These are phyloP conservation scores for Lutraria lutraria DNA, from an alignment of 2,888 invertebrate species.

Conservation along the genomic window DNA sequence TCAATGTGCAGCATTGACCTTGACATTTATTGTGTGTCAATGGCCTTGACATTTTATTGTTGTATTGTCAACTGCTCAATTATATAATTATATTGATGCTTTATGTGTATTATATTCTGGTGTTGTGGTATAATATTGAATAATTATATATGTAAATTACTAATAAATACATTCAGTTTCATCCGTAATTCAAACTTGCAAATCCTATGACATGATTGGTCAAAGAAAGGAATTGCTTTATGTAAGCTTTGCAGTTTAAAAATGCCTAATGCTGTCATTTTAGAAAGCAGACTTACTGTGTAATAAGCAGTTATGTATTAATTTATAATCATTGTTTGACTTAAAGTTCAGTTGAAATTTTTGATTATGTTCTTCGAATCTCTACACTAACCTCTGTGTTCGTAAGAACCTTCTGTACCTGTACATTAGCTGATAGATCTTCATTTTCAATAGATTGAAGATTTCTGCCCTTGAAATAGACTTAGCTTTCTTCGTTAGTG, in stretches of 20 bases:
- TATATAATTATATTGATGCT: neutral
- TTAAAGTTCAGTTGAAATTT: too few relatives aligned
- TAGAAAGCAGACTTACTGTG: too few relatives aligned
- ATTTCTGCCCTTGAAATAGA: neutral
- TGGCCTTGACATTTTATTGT: neutral
- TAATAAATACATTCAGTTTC: constrained; percentile 1
- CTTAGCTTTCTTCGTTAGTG: neutral
- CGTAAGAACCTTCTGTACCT: neutral
- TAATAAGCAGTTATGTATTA: too few relatives aligned
- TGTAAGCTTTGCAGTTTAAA: neutral
- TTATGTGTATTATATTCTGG: neutral
- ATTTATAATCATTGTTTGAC: too few relatives aligned
- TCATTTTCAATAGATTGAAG: neutral
- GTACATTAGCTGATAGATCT: neutral
- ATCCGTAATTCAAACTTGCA: neutral
- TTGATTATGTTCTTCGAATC: neutral
- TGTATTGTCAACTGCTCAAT: neutral
- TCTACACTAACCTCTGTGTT: constrained; percentile 7
- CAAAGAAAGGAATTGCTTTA: neutral
- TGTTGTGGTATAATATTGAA: constrained; percentile 1
- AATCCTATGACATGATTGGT: neutral
- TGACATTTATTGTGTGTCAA: neutral
- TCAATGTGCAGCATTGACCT: neutral
- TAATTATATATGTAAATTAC: neutral
- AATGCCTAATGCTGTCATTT: too few relatives aligned